Base-by-base conservation (phyloP, 2,113 vertebrate genomes). In the Amphilophus citrinellus region DNA sequence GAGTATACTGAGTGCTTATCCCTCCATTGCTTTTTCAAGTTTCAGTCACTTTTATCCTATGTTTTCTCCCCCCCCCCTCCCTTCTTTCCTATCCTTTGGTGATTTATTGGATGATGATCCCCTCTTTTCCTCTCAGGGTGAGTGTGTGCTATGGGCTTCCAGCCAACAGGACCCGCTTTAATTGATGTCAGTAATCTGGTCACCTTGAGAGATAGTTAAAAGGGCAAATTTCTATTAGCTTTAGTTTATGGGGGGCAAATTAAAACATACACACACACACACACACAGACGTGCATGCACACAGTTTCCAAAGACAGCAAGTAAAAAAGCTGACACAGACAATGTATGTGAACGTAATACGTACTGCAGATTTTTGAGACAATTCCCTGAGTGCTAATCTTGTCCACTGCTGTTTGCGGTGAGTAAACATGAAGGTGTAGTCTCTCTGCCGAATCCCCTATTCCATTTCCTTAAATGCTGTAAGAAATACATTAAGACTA, bases 131-230 rank as follows among this genome's bases (percentile, higher is more conserved):
- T 91, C 91, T 86, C 30, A 89, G 87, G 80, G 78, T 86, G 88
- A 93, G 89, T 35, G 47, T 85, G 84, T 79, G 90, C 87, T 88
- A 88, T 85, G 84, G 93, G 95, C 94, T 85, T 63, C 71, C 77
- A 82, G 93, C 93, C 92, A 94, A 82, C 68, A 20, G 66, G 85
- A 86, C 85, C 85, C 80, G 76, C 90, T 93, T 93, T 95, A 95
- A 95, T 92, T 94, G 93, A 92, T 95, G 92, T 91, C 92, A 94
- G 92, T 94, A 95, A 95, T 95, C 93, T 94, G 91, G 90, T 95
- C 94, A 95, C 94, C 92, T 94, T 95, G 92, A 95, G 89, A 92
- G 91, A 94, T 87, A 90, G 92, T 93, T 93, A 94, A 93, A 94
- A 96, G 94, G 94, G 89, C 93, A 96, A 93, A 93, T 94, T 90